Evolutionary conservation across 1,140 invertebrate species (phyloP), one percentile per base, ranked within the genome.

Genomic region (Chironomus tepperi): DNA sequence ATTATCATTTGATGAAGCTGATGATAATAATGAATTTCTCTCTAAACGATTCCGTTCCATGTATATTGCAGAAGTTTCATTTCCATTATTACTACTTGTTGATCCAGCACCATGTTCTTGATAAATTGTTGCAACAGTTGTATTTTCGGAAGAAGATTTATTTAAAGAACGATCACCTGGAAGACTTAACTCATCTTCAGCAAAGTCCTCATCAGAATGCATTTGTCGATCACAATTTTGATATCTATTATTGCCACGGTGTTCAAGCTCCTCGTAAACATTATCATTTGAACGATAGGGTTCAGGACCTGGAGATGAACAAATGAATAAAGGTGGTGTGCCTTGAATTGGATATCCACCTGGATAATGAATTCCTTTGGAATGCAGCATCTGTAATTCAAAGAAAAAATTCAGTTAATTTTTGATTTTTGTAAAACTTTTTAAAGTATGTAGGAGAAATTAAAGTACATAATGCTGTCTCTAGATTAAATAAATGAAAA

Each of bases 201-300:
- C 88, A 76, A 89, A 89, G 76, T 90, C 89, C 76, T 90, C 88
- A 78, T 89, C 88, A 79, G 87, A 89, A 74, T 83, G 85, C 1
- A 85, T 80, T 21, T 85, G 86, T 64, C 84, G 86, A 18, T 89
- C 88, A 75, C 85, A 87, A 75, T 89, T 88, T 47, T 86, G 85
- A 77, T 89, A 87, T 76, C 88, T 88, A 70, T 57, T 57, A 15
- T n/a, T 57, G 47, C 65, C 65, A 12, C 78, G 80, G 0, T 81
- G 79, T 0, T 81, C 81, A 72, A 90, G 83, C 79, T 90, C 89
- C 81, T 90, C 89, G 82, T 90, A 90, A 34, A 90, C 88, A 74
- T 89, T 89, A 78, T 90, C 89, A 79, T 89, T 87, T 43, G 88
- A 89, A 74, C 83, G 84, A 83, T 89, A 89, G 75, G 87, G 87